phyloP scores from a whole-genome alignment of 2,797 vertebrate species.

The Nasua narica region DNA sequence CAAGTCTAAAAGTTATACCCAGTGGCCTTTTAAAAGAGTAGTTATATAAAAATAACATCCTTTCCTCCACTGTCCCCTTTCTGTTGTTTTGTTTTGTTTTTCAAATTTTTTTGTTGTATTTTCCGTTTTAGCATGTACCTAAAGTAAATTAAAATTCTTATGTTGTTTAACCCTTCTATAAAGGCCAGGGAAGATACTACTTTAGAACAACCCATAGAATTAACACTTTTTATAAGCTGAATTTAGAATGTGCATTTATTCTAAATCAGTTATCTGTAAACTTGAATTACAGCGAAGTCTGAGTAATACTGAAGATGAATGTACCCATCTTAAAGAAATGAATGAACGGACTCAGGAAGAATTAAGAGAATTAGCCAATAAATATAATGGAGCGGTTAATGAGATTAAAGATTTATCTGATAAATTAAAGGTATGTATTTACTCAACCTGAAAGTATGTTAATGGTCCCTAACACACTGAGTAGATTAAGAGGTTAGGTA shows the following conservation, averaged over 20 bases:
- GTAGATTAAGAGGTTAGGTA: background rate
- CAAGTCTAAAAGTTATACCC: background rate
- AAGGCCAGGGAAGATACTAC: slow-evolving; percentile 30
- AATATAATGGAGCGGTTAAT: slow-evolving; percentile 97
- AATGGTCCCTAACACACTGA: background rate
- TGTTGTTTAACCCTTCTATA: slow-evolving; percentile 17
- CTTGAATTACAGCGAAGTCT: slow-evolving; percentile 90
- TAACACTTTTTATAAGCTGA: slow-evolving; percentile 42
- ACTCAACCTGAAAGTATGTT: background rate
- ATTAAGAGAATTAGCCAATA: slow-evolving; percentile 95
- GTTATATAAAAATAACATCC: background rate
- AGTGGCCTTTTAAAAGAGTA: background rate
- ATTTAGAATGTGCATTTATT: slow-evolving; percentile 52
- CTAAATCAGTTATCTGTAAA: slow-evolving; percentile 47
- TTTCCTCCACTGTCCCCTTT: background rate
- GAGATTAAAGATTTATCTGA: slow-evolving; percentile 98
- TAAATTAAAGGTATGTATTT: slow-evolving; percentile 92
- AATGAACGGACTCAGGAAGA: slow-evolving; percentile 97
- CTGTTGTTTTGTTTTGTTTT: background rate
- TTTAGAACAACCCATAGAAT: background rate
- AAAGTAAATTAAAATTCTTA: slow-evolving; percentile 20
- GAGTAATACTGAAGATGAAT: slow-evolving; percentile 99
- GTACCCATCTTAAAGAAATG: slow-evolving; percentile 99
- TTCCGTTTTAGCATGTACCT: slow-evolving; percentile 24
- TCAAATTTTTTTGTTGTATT: background rate